Conservation (phyloP, 2,113 vertebrate species). For the Rhabdornis inornatus region DNA sequence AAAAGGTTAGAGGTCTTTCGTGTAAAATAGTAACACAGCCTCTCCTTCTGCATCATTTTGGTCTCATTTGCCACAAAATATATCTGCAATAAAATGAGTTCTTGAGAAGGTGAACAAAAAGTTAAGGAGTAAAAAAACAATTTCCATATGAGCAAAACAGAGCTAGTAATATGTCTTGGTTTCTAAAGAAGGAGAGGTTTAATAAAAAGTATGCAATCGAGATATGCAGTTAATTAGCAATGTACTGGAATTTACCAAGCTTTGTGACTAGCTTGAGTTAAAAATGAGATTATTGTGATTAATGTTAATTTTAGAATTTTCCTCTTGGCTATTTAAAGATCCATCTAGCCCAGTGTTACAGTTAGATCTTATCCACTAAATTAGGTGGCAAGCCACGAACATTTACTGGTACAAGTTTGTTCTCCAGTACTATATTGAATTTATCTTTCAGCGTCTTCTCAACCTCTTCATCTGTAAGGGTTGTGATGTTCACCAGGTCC, state of each 20-base stretch:
- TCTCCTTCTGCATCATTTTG: neutral
- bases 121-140: neutral
- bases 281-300: neutral
- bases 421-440: conserved; percentile 74
- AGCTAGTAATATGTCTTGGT: neutral
- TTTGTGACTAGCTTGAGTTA: neutral
- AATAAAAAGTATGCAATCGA: neutral
- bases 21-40: neutral
- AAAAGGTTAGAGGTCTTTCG: neutral
- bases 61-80: neutral
- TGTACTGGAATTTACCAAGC: neutral
- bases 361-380: conserved; percentile 1
- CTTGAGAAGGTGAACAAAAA: neutral
- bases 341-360: neutral
- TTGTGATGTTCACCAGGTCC: conserved; percentile 72
- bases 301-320: neutral
- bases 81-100: neutral
- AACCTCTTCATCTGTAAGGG: conserved; percentile 75
- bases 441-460: conserved; percentile 73
- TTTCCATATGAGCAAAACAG: neutral
- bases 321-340: neutral
- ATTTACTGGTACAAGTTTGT: conserved; percentile 70
- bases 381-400: conserved; percentile 47
- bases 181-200: neutral
- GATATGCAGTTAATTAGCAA: neutral